Evolutionary conservation across 2,888 invertebrate genomes (phyloP).

Genomic region (Polyommatus icarus): DNA sequence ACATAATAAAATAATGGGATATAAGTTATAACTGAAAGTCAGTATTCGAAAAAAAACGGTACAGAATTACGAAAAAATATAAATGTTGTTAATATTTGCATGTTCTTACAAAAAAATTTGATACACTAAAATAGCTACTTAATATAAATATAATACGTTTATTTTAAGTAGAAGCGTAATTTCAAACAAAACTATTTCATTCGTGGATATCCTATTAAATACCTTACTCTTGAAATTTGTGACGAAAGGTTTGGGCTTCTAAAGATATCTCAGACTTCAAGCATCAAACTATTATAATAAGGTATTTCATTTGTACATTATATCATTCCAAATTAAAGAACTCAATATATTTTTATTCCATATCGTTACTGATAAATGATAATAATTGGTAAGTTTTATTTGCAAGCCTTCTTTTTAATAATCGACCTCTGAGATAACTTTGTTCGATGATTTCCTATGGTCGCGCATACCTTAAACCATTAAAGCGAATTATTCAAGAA

Average conservation of each 20-base stretch:
- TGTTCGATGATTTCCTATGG: constrained; percentile 47
- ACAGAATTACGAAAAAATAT: constrained; percentile 51
- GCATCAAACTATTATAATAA: not conserved
- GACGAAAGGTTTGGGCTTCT: constrained; percentile 39
- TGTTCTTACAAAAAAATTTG: constrained; percentile 67
- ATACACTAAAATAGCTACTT: constrained; percentile 70
- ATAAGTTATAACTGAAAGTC: constrained; percentile 54
- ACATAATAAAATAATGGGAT: constrained; percentile 56
- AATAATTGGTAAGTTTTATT: not conserved
- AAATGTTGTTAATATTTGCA: constrained; percentile 72
- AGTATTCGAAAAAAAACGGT: constrained; percentile 46
- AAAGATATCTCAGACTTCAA: constrained; percentile 30
- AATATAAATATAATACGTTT: constrained; percentile 78
- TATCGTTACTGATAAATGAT: not conserved
- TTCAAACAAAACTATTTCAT: constrained; percentile 61
- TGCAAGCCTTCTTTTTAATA: constrained; percentile 38
- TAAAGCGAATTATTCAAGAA: constrained; percentile 47
- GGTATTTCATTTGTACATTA: constrained; percentile 34
- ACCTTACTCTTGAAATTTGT: constrained; percentile 41
- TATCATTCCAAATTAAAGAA: constrained; percentile 34
- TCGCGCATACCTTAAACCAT: constrained; percentile 60
- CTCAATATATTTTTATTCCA: not conserved
- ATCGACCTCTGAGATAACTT: constrained; percentile 53
- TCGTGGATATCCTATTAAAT: constrained; percentile 50
- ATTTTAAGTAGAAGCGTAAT: constrained; percentile 77